These are phyloP conservation scores for Dermochelys coriacea DNA, from an alignment of 2,797 vertebrate species.

Conservation along the genomic window DNA sequence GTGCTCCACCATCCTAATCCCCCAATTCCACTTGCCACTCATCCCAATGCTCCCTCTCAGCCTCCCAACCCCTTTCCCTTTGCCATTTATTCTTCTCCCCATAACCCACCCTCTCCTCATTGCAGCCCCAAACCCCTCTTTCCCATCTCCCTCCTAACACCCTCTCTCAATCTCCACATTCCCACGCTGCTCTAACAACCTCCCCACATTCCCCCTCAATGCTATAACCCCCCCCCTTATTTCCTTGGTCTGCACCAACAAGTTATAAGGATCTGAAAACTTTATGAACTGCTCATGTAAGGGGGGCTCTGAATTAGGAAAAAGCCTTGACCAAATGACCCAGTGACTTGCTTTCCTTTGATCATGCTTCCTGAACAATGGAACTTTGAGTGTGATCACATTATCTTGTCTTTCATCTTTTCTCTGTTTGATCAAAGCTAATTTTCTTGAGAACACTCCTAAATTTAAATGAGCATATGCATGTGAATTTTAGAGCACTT, in stretches of 20 bases:
- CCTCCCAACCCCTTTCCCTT: not conserved
- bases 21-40: not conserved
- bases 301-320: not conserved
- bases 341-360: not conserved
- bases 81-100: not conserved
- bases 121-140: not conserved
- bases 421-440: not conserved
- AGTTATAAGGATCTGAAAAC: not conserved
- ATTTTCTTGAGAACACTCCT: not conserved
- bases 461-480: not conserved
- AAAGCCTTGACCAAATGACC: rapidly evolving
- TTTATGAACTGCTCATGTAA: not conserved
- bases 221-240: not conserved
- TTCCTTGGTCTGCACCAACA: not conserved
- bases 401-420: slow-evolving; percentile 2
- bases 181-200: not conserved
- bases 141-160: not conserved
- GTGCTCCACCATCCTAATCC: not conserved
- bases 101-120: not conserved
- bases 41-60: not conserved
- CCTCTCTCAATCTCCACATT: not conserved
- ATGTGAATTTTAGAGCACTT: not conserved
- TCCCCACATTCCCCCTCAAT: not conserved
- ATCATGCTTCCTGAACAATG: not conserved
- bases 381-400: no score